Evolutionary conservation across 1,140 invertebrate genomes (phyloP).

Genomic region (Drosophila parvula): DNA sequence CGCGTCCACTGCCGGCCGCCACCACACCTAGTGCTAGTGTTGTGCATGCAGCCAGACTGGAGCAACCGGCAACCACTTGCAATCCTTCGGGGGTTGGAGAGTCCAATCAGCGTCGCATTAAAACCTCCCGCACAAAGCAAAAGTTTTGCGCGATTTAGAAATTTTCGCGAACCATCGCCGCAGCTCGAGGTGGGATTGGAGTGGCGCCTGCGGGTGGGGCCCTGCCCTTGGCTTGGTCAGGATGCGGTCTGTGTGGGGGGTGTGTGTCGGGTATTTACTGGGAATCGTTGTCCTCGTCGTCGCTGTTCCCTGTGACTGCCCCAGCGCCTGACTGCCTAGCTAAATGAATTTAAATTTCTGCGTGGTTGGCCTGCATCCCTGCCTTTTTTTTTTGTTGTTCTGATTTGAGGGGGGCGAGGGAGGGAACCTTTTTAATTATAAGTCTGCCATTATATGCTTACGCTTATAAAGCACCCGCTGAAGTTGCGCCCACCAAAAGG

Average conservation of each 20-base stretch:
- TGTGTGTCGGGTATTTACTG: slow-evolving; percentile 43
- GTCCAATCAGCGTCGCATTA: slow-evolving; percentile 67
- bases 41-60: slow-evolving; percentile 2
- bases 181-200: not conserved
- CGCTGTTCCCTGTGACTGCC: no score
- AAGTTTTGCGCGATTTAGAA: slow-evolving; percentile 73
- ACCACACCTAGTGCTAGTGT: slow-evolving; percentile 19
- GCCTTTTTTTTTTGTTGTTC: not conserved
- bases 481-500: not conserved
- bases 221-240: slow-evolving; percentile 18
- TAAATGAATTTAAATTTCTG: slow-evolving; percentile 50
- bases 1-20: slow-evolving; percentile 55
- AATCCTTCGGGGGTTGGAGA: not conserved
- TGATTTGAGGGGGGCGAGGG: slow-evolving; percentile 4
- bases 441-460: slow-evolving; percentile 45
- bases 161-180: slow-evolving; percentile 44
- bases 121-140: slow-evolving; percentile 68
- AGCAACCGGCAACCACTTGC: slow-evolving; percentile 10
- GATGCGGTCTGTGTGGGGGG: slow-evolving; percentile 23
- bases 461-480: slow-evolving; percentile 17
- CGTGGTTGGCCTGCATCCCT: slow-evolving; percentile 24
- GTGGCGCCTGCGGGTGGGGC: not conserved
- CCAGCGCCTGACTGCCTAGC: slow-evolving; percentile 7
- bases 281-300: not conserved
- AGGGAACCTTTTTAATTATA: slow-evolving; percentile 44